Evolutionary conservation across 2,888 invertebrate species (phyloP).

Genomic region (Strigamia maritima): DNA sequence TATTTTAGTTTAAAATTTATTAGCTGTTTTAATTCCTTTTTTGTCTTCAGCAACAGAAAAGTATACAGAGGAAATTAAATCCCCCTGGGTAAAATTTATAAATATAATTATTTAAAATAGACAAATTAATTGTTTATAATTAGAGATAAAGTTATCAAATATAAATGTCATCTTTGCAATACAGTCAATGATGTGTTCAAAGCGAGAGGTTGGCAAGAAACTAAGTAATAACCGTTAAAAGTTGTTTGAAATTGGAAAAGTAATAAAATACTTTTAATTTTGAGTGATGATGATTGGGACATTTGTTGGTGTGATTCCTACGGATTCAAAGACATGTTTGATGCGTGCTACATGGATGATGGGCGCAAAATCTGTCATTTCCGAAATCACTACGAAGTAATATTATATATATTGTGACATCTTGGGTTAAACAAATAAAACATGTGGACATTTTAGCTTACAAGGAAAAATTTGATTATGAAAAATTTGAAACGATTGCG

Average conservation of each 20-base stretch:
- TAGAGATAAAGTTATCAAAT: slow-evolving; percentile 18
- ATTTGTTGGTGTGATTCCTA: slow-evolving; percentile 62
- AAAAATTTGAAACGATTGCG: slow-evolving; percentile 58
- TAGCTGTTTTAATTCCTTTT: neutral
- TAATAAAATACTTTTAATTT: neutral
- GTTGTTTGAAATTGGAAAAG: neutral
- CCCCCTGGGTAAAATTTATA: neutral
- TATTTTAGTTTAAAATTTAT: neutral
- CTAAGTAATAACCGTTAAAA: neutral
- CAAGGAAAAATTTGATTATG: slow-evolving; percentile 60
- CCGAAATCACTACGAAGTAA: slow-evolving; percentile 59
- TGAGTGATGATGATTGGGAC: slow-evolving; percentile 57
- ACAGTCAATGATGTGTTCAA: slow-evolving; percentile 32
- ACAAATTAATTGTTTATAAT: neutral
- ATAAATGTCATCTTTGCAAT: slow-evolving; percentile 9
- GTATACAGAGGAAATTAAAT: neutral
- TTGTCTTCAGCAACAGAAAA: neutral
- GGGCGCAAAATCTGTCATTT: slow-evolving; percentile 61
- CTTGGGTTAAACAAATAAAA: neutral
- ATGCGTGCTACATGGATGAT: slow-evolving; percentile 54
- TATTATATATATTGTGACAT: no score
- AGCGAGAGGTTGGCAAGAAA: slow-evolving; percentile 34
- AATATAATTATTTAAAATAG: no score
- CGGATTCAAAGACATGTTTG: slow-evolving; percentile 56
- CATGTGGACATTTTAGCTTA: slow-evolving; percentile 49